These are phyloP conservation scores for Melieria omissa DNA, from an alignment of 2,888 invertebrate species.

Conservation along the genomic window DNA sequence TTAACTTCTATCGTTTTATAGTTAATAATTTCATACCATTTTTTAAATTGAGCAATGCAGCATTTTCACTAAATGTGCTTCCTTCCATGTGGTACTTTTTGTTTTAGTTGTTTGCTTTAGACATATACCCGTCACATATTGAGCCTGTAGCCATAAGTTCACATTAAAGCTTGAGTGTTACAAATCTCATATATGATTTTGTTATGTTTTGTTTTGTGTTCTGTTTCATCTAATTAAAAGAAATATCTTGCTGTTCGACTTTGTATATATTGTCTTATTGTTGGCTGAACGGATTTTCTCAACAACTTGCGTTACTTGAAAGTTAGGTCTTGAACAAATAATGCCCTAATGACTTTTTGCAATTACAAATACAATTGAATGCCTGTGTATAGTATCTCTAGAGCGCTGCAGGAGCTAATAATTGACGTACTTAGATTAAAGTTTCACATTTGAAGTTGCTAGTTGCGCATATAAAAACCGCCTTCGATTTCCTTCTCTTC, in stretches of 20 bases:
- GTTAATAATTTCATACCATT: neutral
- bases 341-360: too few species aligned
- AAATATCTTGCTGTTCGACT: neutral
- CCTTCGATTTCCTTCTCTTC: too few species aligned
- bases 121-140: conserved; percentile 3
- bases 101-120: neutral
- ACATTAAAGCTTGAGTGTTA: conserved; percentile 21
- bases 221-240: neutral
- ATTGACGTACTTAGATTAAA: too few species aligned
- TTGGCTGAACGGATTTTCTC: conserved; percentile 58
- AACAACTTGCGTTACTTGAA: conserved; percentile 55
- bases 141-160: conserved; percentile 19
- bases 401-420: too few species aligned
- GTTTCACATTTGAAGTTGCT: too few species aligned
- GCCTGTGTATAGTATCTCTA: too few species aligned
- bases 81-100: too few species aligned
- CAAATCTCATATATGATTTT: too few species aligned
- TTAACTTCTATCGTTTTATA: neutral
- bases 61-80: too few species aligned
- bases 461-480: too few species aligned
- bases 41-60: neutral
- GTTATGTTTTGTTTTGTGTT: conserved; percentile 3
- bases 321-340: neutral
- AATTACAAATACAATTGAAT: too few species aligned
- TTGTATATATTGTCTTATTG: conserved; percentile 43